Evolutionary conservation across 2,113 vertebrate genomes (phyloP).

Genomic region (Gnathonemus echidnorhynchus): DNA sequence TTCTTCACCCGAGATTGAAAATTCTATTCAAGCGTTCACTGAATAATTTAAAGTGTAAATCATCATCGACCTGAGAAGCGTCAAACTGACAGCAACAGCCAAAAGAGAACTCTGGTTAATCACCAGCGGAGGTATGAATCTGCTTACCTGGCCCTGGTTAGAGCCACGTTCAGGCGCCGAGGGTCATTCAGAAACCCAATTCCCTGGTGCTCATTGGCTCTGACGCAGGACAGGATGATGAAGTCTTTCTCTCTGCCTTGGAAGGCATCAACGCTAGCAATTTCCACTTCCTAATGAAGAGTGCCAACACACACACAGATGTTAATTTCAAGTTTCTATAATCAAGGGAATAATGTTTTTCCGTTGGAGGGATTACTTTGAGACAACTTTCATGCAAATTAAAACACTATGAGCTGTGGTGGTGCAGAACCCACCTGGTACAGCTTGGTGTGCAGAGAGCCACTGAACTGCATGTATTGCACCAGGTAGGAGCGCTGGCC

Average conservation of each 20-base stretch:
- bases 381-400: neutral
- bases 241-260: slow-evolving; percentile 98
- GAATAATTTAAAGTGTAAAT: neutral
- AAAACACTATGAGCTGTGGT: neutral
- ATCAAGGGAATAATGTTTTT: neutral
- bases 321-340: neutral
- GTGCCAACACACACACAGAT: neutral
- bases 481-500: slow-evolving; percentile 96
- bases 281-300: slow-evolving; percentile 84
- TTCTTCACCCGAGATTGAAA: neutral
- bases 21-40: neutral
- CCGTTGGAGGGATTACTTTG: neutral
- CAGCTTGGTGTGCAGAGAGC: slow-evolving; percentile 96
- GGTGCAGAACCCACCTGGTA: slow-evolving; percentile 74
- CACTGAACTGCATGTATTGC: slow-evolving; percentile 99
- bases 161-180: slow-evolving; percentile 90
- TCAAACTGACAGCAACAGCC: neutral
- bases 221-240: slow-evolving; percentile 94
- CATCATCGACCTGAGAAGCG: neutral
- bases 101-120: neutral
- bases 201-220: slow-evolving; percentile 95
- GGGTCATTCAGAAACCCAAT: slow-evolving; percentile 97
- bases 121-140: neutral
- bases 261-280: slow-evolving; percentile 95
- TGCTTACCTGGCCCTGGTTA: slow-evolving; percentile 84